Evolutionary conservation across 2,113 vertebrate species (phyloP).

Genomic region (Sturnira hondurensis): DNA sequence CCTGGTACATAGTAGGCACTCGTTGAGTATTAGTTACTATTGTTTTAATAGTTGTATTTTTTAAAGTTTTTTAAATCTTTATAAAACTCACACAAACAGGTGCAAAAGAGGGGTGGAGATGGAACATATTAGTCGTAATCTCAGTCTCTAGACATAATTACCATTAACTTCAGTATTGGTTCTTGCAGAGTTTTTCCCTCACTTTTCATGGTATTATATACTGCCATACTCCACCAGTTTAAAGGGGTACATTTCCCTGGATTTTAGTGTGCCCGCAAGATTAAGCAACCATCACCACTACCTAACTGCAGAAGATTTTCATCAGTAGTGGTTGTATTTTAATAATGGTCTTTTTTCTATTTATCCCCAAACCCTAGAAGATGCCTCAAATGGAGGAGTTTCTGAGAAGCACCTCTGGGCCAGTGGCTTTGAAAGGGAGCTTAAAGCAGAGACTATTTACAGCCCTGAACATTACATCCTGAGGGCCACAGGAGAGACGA

Average conservation of each 20-base stretch:
- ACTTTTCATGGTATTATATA: not conserved
- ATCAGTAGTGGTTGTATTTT: not conserved
- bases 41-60: not conserved
- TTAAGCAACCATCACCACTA: not conserved
- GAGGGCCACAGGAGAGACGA: not conserved
- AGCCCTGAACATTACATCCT: not conserved
- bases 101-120: not conserved
- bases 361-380: not conserved
- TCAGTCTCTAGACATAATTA: not conserved
- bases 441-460: not conserved
- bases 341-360: not conserved
- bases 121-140: not conserved
- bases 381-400: constrained; percentile 48
- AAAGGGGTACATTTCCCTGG: not conserved
- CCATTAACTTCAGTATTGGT: not conserved
- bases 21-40: not conserved
- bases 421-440: not conserved
- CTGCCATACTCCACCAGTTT: not conserved
- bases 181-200: not conserved
- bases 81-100: not conserved
- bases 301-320: not conserved
- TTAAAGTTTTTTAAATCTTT: not conserved
- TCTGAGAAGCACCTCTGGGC: constrained; percentile 31
- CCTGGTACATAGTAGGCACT: not conserved
- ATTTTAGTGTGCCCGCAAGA: not conserved